A percentile compares a stretch with the other conserved stretches of the same genome.
phyloP scores from a whole-genome alignment of 2,888 invertebrate species.

The Acanthococcus lagerstroemiae region DNA sequence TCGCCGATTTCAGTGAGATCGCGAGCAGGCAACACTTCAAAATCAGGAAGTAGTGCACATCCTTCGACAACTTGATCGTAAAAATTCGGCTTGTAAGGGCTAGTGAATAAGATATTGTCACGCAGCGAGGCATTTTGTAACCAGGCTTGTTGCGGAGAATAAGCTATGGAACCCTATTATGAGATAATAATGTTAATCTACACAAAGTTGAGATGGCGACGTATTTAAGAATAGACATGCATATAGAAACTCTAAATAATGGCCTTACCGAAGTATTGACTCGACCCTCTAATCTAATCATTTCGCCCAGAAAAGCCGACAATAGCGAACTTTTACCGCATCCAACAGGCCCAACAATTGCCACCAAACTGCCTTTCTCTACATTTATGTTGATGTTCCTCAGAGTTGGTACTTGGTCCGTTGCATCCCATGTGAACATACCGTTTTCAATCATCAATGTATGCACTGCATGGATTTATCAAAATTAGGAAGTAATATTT shows the following conservation, averaged over 20 bases:
- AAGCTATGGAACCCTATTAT: slow-evolving; percentile 54
- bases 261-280: slow-evolving; percentile 59
- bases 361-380: slow-evolving; percentile 58
- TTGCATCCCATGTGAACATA: slow-evolving; percentile 35
- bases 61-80: slow-evolving; percentile 77
- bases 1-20: slow-evolving; percentile 98
- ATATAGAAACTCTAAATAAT: too few relatives aligned
- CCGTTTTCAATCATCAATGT: slow-evolving; percentile 37
- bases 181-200: too few relatives aligned
- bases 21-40: slow-evolving; percentile 85
- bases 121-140: slow-evolving; percentile 90
- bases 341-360: slow-evolving; percentile 80
- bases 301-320: slow-evolving; percentile 79
- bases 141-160: slow-evolving; percentile 94
- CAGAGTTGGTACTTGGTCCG: slow-evolving; percentile 49
- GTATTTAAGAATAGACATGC: too few relatives aligned
- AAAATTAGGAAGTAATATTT: too few relatives aligned
- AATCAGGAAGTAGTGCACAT: slow-evolving; percentile 82
- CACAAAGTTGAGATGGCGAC: too few relatives aligned
- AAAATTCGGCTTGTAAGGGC: slow-evolving; percentile 53
- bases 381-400: slow-evolving; percentile 65
- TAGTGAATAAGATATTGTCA: slow-evolving; percentile 88
- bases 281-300: slow-evolving; percentile 72
- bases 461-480: slow-evolving; percentile 35
- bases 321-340: slow-evolving; percentile 81